Conservation (phyloP, 1,140 invertebrate species). For the Pseudomyrmex pallidus region DNA sequence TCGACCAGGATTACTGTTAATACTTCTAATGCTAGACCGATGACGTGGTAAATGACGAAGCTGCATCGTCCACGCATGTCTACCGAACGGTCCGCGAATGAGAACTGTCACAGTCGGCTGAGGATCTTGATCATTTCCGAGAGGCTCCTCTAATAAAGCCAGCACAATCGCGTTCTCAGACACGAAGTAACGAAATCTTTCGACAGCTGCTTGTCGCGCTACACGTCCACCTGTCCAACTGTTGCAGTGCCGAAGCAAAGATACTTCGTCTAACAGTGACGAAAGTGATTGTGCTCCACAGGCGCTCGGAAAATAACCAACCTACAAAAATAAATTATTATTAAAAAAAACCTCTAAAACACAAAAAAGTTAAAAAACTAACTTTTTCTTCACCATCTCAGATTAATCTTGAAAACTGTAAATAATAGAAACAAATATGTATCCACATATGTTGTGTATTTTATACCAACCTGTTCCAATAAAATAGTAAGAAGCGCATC, state of each 20-base stretch:
- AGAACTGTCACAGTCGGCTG: constrained; percentile 92
- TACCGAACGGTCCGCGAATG: constrained; percentile 95
- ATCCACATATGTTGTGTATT: background rate
- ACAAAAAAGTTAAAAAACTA: background rate
- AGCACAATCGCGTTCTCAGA: constrained; percentile 95
- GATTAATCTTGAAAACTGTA: background rate
- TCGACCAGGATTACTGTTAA: constrained; percentile 90
- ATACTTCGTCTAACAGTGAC: constrained; percentile 95
- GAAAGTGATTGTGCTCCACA: constrained; percentile 94
- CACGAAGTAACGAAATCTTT: constrained; percentile 95
- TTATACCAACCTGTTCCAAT: constrained; percentile 91
- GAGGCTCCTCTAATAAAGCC: constrained; percentile 95
- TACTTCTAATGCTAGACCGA: constrained; percentile 90
- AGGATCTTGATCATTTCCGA: constrained; percentile 92
- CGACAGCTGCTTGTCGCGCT: constrained; percentile 86
- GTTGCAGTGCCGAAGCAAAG: constrained; percentile 92
- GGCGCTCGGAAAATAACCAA: constrained; percentile 92
- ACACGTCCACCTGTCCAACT: constrained; percentile 86
- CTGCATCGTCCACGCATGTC: constrained; percentile 97
- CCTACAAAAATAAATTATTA: constrained; percentile 82
- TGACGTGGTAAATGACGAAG: constrained; percentile 92
- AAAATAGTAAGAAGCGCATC: constrained; percentile 96
- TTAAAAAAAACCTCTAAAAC: constrained; percentile 4
- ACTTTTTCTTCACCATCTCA: background rate
- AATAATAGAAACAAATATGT: too few species aligned